Percentiles rank a stretch among this genome's conserved stretches.
Conservation (phyloP, 2,797 vertebrate species). For the Lophotriccus pileatus region DNA sequence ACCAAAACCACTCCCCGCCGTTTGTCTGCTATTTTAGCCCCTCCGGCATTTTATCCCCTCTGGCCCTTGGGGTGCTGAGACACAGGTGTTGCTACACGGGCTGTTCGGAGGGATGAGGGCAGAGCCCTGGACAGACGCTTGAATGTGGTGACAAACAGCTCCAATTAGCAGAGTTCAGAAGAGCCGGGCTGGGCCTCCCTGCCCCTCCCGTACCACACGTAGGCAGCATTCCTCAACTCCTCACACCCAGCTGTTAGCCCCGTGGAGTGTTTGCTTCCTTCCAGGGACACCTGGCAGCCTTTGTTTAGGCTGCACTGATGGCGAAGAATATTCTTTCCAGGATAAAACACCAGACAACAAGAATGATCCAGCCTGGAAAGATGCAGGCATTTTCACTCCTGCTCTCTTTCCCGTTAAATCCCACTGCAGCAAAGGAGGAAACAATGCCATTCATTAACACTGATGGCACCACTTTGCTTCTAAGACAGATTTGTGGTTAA, state of each 20-base stretch:
- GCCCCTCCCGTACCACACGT: constrained; percentile 27
- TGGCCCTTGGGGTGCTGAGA: background rate
- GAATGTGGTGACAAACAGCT: constrained; percentile 7
- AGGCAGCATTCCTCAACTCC: constrained; percentile 36
- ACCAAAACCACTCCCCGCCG: background rate
- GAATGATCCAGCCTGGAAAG: background rate
- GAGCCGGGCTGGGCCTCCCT: background rate
- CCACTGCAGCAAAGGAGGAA: background rate
- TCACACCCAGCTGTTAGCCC: background rate
- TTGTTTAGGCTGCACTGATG: background rate
- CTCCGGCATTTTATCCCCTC: background rate
- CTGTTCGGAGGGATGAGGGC: background rate
- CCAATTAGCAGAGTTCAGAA: background rate
- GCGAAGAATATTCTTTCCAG: background rate
- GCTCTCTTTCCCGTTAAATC: background rate
- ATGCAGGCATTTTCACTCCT: background rate
- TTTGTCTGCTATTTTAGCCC: background rate
- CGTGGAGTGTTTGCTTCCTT: background rate
- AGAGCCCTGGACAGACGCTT: background rate
- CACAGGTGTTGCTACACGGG: background rate
- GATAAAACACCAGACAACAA: background rate
- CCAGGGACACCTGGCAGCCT: background rate
- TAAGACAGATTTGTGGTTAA: background rate
- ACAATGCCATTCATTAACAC: background rate
- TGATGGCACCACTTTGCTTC: background rate